Base-by-base conservation (phyloP, 2,797 vertebrate species). In the Enteromius unitaeniatus region DNA sequence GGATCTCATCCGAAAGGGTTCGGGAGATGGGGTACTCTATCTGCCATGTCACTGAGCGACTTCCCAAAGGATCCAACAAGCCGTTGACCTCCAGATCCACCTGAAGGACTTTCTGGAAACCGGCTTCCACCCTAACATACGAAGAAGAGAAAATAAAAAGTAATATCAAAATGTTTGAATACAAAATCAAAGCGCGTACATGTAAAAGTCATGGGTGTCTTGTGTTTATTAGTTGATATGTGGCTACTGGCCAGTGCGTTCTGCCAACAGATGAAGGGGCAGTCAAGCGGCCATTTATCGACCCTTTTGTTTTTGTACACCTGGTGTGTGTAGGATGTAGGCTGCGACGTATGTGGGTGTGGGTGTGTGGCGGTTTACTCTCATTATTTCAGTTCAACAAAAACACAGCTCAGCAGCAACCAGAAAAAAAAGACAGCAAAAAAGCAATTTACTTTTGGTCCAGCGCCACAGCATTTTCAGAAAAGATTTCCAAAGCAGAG, bases 21-120 rank as follows among this genome's bases (percentile, higher is more conserved):
- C 95, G 95, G 1, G 90, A 96, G 42, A 92, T 94, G 0, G 97
- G 97, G 85, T 99, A 98, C 78, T 99, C 98, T 89, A 98, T 96
- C 94, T 98, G 97, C 98, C 98, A 99, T 2, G 93, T 95, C 89
- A 98, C 96, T 51, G 96, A 95, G 84, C 97, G 94, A 0, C 95
- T 95, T 58, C 96, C 96, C 0, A 96, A 95, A 14, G 95, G 95
- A 88, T 95, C 94, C 93, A 95, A 95, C 91, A 97, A 92, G 76
- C 96, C 95, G 82, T 96, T 93, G 26, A 99, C 94, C 89, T 99
- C 97, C 75, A 99, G 95, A 91, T 95, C 95, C 92, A 99, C 94
- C 90, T 97, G 96, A 85, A 97, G 93, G 9, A 99, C 96, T 86
- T 96, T 96, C 37, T 92, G 95, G 91, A 96, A 95, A 8, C 93